Base-by-base conservation (phyloP, 2,797 vertebrate genomes). In the Gobio occitaniae region DNA sequence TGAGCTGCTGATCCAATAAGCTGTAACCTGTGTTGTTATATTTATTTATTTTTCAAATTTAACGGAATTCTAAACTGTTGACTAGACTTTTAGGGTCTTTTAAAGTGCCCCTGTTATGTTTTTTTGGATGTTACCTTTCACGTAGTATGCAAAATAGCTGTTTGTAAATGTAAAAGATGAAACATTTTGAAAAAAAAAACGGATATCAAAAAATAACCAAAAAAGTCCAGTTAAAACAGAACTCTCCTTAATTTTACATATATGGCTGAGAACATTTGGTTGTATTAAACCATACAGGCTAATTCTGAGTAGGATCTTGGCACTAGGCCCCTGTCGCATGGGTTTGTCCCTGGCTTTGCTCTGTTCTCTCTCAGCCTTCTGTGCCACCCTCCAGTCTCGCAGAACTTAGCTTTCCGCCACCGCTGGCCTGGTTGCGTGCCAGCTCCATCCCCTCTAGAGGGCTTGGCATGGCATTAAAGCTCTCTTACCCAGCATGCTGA, bases 401-500 rank as follows among this genome's bases (percentile, higher is more conserved):
- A 87, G 77, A 69, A 47, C 70, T 59, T n/a, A 19, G 78, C 86
- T 82, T 89, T 85, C 85, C 86, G 65, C 88, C 84, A 16, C 87
- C 80, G 82, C 79, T 82, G 77, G 29, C 88, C 91, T 92, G 89
- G 82, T 88, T 88, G 19, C 69, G 87, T 90, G 89, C 93, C 91
- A 89, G 91, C 85, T 93, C 82, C 88, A 76, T 90, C 92, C 90
- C 87, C 80, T 86, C 82, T 87, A 86, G 80, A 75, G 82, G 72
- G 21, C 85, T 90, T 83, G 90, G 89, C 88, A 84, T 86, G 9
- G 50, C 72, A 75, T 88, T 84, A 91, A 90, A 89, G 82, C 61
- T 19, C 50, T 80, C 61, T 59, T 36, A 36, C 50, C 47, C 82
- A 82, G 78, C 82, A 82, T 70, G 86, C 72, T 10, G 41, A 65